These are phyloP conservation scores for Rhyacophila brunnea DNA, from an alignment of 1,140 invertebrate species.

Conservation along the genomic window DNA sequence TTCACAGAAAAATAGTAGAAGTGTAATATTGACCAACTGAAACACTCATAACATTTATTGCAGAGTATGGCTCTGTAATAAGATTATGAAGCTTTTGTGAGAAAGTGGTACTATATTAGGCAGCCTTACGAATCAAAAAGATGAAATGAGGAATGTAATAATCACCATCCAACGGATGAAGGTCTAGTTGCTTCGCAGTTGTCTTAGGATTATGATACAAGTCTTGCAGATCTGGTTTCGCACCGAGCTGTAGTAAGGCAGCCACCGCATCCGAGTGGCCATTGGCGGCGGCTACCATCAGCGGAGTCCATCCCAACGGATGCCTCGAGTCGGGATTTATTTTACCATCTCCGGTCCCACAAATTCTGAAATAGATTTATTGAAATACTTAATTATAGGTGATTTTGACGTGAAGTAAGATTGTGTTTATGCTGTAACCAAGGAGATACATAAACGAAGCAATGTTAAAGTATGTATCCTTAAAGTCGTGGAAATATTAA, in stretches of 20 bases:
- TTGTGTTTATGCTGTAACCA: too few species aligned
- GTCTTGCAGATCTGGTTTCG: conserved; percentile 77
- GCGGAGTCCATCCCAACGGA: conserved; percentile 79
- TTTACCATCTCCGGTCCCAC: conserved; percentile 40
- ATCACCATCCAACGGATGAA: conserved; percentile 64
- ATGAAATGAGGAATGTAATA: neutral
- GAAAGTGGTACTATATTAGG: too few species aligned
- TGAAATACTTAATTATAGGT: too few species aligned
- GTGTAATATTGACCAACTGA: too few species aligned
- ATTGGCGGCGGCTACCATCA: conserved; percentile 83
- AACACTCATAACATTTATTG: too few species aligned
- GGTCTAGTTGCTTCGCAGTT: conserved; percentile 56
- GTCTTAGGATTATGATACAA: conserved; percentile 73
- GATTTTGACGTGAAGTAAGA: too few species aligned
- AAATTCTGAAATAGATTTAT: conserved; percentile 39
- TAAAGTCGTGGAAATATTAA: too few species aligned
- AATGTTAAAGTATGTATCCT: too few species aligned
- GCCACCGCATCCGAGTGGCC: conserved; percentile 63
- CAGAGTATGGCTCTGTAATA: neutral
- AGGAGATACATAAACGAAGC: too few species aligned
- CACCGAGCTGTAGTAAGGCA: conserved; percentile 71
- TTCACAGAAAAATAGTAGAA: too few species aligned
- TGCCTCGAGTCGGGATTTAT: conserved; percentile 66
- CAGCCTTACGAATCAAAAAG: too few species aligned
- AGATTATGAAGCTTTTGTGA: too few species aligned